A percentile compares a stretch with the other conserved stretches of the same genome.
phyloP scores from a whole-genome alignment of 2,888 invertebrate species.

The Acronicta leporina region DNA sequence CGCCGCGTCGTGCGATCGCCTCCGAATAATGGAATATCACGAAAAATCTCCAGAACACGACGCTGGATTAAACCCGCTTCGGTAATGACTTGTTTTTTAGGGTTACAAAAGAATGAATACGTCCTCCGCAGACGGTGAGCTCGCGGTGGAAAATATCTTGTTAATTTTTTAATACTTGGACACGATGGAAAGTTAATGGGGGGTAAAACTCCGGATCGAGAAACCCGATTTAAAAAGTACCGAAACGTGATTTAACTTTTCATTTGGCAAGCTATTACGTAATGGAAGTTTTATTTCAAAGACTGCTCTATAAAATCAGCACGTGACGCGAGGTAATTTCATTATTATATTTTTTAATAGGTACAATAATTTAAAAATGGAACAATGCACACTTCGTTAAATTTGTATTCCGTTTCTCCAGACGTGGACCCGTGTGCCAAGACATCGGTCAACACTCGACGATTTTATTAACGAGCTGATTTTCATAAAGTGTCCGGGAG shows the following conservation, averaged over 20 bases:
- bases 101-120: constrained; percentile 87
- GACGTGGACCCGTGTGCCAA: constrained; percentile 44
- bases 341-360: constrained; percentile 27
- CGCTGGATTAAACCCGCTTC: constrained; percentile 84
- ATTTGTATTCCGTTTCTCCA: constrained; percentile 58
- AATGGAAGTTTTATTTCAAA: constrained; percentile 44
- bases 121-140: constrained; percentile 83
- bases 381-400: constrained; percentile 57
- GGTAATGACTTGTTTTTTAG: constrained; percentile 89
- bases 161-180: constrained; percentile 82
- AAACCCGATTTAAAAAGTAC: constrained; percentile 62
- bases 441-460: constrained; percentile 71
- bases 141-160: constrained; percentile 73
- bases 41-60: constrained; percentile 81
- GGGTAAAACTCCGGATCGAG: constrained; percentile 64
- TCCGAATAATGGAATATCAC: constrained; percentile 83
- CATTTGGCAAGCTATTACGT: constrained; percentile 54
- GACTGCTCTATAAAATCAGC: constrained; percentile 49
- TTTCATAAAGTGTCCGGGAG: constrained; percentile 72
- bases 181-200: constrained; percentile 75
- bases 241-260: constrained; percentile 65
- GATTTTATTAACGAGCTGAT: constrained; percentile 80
- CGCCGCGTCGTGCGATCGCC: constrained; percentile 78
- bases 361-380: constrained; percentile 29
- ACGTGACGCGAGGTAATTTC: constrained; percentile 43